phyloP scores from a whole-genome alignment of 1,140 invertebrate species.

The Chlorops oryzae region DNA sequence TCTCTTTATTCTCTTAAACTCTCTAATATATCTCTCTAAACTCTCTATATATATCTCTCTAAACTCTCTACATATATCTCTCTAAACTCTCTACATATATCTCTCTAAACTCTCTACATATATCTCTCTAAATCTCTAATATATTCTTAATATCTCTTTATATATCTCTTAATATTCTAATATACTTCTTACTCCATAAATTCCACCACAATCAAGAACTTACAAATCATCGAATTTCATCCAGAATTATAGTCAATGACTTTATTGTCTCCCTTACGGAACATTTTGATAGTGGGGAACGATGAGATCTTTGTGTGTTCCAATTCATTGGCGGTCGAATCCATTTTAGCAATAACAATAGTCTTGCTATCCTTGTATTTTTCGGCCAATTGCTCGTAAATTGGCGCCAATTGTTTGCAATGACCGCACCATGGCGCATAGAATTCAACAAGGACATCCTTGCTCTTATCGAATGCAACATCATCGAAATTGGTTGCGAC shows the following conservation, averaged over 20 bases:
- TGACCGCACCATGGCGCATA: slow-evolving; percentile 98
- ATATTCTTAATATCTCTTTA: not conserved
- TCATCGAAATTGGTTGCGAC: slow-evolving; percentile 95
- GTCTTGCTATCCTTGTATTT: slow-evolving; percentile 80
- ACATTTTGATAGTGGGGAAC: slow-evolving; percentile 96
- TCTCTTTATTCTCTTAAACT: too few relatives aligned
- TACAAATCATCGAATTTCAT: slow-evolving; percentile 88
- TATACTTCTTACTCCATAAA: slow-evolving; percentile 22
- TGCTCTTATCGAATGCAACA: slow-evolving; percentile 80
- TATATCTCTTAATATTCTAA: not conserved
- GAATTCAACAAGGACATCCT: slow-evolving; percentile 97
- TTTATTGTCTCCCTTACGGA: slow-evolving; percentile 87
- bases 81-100: too few relatives aligned
- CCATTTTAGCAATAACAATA: slow-evolving; percentile 96
- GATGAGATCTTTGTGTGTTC: slow-evolving; percentile 90
- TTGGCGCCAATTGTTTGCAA: slow-evolving; percentile 93
- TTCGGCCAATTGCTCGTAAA: slow-evolving; percentile 75
- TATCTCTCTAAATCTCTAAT: not conserved
- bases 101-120: not conserved
- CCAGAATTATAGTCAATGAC: slow-evolving; percentile 93
- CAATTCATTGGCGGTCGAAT: slow-evolving; percentile 94
- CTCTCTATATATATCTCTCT: too few relatives aligned
- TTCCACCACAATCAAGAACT: slow-evolving; percentile 74
- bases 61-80: too few relatives aligned
- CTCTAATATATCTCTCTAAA: too few relatives aligned